A percentile compares a stretch with the other conserved stretches of the same genome.
Evolutionary conservation across 2,888 invertebrate species (phyloP).

Genomic region (Pinctada fucata): DNA sequence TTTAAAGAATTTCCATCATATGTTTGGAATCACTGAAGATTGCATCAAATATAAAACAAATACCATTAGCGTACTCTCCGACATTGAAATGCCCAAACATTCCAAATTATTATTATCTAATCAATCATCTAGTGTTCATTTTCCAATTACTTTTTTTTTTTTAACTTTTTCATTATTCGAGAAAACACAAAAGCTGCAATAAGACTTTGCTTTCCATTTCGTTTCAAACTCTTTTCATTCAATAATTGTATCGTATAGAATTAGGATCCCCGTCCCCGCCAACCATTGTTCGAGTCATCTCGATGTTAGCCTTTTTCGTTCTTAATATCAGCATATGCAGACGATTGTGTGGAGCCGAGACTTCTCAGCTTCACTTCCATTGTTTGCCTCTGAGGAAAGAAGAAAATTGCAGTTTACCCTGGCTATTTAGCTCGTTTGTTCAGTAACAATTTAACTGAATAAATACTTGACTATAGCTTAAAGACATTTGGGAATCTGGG

Average conservation of each 20-base stretch:
- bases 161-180: no score
- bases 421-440: conserved; percentile 25
- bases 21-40: no score
- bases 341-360: neutral
- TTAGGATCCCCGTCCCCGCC: neutral
- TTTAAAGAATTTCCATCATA: neutral
- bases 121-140: no score
- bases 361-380: neutral
- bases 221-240: neutral
- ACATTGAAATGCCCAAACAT: no score
- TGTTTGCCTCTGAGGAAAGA: conserved; percentile 19
- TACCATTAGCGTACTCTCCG: no score
- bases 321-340: neutral
- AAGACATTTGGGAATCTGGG: conserved; percentile 1
- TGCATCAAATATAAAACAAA: no score
- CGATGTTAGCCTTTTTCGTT: neutral
- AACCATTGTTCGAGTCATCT: neutral
- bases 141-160: no score
- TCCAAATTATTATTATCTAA: no score
- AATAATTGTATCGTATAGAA: neutral
- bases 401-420: conserved; percentile 30
- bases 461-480: conserved; percentile 18
- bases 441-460: conserved; percentile 24
- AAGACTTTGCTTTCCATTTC: no score
- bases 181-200: no score